Evolutionary conservation across 2,888 invertebrate genomes (phyloP).

Genomic region (Ichneumoninae sp.): DNA sequence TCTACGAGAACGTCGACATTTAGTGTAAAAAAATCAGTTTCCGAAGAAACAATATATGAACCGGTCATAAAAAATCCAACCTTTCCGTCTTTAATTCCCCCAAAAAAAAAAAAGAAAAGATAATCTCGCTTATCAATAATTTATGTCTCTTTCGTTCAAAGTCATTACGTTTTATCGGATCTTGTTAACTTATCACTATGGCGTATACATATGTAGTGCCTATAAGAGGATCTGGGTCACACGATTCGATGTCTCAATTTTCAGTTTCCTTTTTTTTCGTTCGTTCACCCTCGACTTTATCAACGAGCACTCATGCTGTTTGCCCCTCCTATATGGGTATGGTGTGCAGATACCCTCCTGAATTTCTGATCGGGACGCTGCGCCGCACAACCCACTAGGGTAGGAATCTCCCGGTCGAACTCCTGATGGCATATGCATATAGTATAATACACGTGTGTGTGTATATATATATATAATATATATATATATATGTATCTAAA

Average conservation of each 20-base stretch:
- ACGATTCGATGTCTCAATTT: slow-evolving; percentile 55
- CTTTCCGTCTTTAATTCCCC: not conserved
- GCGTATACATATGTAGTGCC: slow-evolving; percentile 36
- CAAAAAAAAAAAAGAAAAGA: not conserved
- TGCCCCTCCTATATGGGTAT: slow-evolving; percentile 12
- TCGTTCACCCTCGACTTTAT: slow-evolving; percentile 35
- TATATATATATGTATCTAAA: not conserved
- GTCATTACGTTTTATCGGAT: slow-evolving; percentile 30
- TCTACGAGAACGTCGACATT: not conserved
- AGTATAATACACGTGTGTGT: not conserved
- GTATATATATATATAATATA: slow-evolving; percentile 1
- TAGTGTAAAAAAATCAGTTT: not conserved
- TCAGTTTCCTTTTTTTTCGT: slow-evolving; percentile 47
- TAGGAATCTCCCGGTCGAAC: slow-evolving; percentile 37
- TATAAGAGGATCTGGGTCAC: slow-evolving; percentile 45
- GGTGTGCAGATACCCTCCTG: slow-evolving; percentile 46
- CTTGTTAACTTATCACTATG: slow-evolving; percentile 20
- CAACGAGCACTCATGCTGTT: slow-evolving; percentile 34
- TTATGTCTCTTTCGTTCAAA: slow-evolving; percentile 19
- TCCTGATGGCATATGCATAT: slow-evolving; percentile 17
- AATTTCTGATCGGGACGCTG: slow-evolving; percentile 59
- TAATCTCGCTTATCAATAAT: slow-evolving; percentile 21
- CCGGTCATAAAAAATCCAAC: not conserved
- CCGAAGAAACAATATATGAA: not conserved
- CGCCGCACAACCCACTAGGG: slow-evolving; percentile 24